Evolutionary conservation across 2,797 vertebrate genomes (phyloP).

Genomic region (Chloroceryle amazona): DNA sequence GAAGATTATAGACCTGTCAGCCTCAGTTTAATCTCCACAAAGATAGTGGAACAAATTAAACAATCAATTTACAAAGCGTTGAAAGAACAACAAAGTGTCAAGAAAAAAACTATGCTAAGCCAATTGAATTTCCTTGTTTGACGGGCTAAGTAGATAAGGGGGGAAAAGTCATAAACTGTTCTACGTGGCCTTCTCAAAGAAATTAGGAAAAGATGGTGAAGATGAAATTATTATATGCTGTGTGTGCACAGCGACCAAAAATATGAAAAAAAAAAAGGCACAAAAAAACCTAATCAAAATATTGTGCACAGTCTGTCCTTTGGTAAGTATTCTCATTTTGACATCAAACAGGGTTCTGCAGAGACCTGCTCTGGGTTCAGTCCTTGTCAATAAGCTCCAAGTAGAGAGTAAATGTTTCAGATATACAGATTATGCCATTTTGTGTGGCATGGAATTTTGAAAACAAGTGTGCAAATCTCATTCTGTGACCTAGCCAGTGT

Average conservation of each 20-base stretch:
- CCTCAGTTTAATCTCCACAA: neutral
- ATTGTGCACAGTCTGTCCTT: neutral
- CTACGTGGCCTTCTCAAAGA: neutral
- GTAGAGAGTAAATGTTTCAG: neutral
- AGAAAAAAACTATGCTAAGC: neutral
- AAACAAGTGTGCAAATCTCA: neutral
- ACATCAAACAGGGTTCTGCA: neutral
- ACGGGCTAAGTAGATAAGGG: neutral
- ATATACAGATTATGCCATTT: neutral
- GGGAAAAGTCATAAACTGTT: neutral
- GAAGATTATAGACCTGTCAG: neutral
- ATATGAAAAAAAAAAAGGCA: accelerated
- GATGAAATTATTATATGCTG: neutral
- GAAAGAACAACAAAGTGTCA: neutral
- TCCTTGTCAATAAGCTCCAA: neutral
- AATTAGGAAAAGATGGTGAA: neutral
- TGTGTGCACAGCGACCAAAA: neutral
- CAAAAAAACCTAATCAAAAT: neutral
- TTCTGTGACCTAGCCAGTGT: neutral
- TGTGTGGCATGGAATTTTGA: neutral
- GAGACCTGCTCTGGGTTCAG: neutral
- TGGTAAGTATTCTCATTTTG: neutral
- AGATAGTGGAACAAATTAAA: neutral
- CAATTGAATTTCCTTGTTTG: neutral
- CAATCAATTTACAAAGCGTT: neutral